Evolutionary conservation across 2,797 vertebrate species (phyloP), one percentile per base, ranked within the genome.

Genomic region (Dermochelys coriacea): DNA sequence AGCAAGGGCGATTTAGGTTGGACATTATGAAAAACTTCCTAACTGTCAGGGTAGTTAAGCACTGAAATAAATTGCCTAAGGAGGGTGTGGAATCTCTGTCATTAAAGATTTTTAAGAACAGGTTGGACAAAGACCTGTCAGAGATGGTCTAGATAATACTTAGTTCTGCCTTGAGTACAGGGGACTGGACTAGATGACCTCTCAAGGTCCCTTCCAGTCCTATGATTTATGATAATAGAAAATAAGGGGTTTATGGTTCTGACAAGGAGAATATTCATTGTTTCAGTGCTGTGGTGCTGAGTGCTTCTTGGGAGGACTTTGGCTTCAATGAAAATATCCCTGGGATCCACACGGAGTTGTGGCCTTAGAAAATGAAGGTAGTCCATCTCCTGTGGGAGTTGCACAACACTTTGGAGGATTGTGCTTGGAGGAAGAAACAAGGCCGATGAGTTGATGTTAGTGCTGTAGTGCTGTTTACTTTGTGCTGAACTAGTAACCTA

Each of bases 241-340:
- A 29, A 31, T 68, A n/a, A 87, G n/a, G 3, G 45, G 47, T 41
- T 95, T 92, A 0, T 41, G 79, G 92, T 91, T 90, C 59, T 0
- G 1, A 47, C 9, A 54, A 71, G 55, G 80, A 75, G 1, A 0
- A 1, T 0, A 6, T n/a, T 45, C 0, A 1, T 87, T 91, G 68
- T 85, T 87, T 93, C 61, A 80, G 45, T 41, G 54, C 16, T 82
- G 18, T 52, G 57, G 45, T 41, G 54, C 16, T 84, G 21, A 8
- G 37, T 85, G 49, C 57, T 54, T 91, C 64, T 87, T 1, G 16
- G 68, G 21, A 64, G 34, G 61, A n/a, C 34, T 8, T 12, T 34
- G 61, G 16, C 34, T 64, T 64, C 15, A 18, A 8, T 64, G 61
- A 64, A 64, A 64, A 64, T n/a, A 64, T 64, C 34, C 15, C 61